Conservation (phyloP, 2,113 vertebrate species). For the Zeus faber region DNA sequence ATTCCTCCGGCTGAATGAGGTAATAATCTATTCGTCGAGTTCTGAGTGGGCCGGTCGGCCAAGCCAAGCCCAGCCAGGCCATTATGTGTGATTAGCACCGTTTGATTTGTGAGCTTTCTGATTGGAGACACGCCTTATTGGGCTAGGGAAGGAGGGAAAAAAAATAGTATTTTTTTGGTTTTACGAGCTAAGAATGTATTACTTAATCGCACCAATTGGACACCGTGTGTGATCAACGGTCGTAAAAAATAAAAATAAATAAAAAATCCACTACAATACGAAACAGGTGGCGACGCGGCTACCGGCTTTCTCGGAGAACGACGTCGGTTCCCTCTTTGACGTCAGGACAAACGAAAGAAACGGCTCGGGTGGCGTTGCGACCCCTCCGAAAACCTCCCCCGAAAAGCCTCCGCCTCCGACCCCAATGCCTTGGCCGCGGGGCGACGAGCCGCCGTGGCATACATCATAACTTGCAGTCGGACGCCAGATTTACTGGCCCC, state of each 20-base stretch:
- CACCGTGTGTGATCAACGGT: constrained; percentile 27
- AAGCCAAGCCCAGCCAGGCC: constrained; percentile 47
- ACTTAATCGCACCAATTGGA: constrained; percentile 22
- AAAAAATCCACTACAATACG: too few relatives aligned
- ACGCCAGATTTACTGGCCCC: constrained; percentile 55
- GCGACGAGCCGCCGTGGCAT: constrained; percentile 30
- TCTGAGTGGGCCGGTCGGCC: constrained; percentile 23
- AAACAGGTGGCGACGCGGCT: too few relatives aligned
- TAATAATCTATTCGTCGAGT: constrained; percentile 63
- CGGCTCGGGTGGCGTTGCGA: too few relatives aligned
- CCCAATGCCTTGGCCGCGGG: too few relatives aligned
- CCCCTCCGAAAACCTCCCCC: too few relatives aligned
- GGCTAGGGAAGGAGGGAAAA: constrained; percentile 19
- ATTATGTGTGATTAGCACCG: constrained; percentile 66
- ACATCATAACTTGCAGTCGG: constrained; percentile 44
- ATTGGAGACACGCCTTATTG: constrained; percentile 44
- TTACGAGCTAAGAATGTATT: constrained; percentile 1
- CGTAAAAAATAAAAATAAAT: too few relatives aligned
- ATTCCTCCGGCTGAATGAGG: constrained; percentile 68
- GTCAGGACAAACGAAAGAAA: too few relatives aligned
- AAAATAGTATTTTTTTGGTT: too few relatives aligned
- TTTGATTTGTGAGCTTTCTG: constrained; percentile 56
- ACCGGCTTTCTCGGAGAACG: too few relatives aligned
- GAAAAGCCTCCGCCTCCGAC: too few relatives aligned
- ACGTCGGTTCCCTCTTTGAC: too few relatives aligned